These are phyloP conservation scores for Paracyclopina nana DNA, from an alignment of 1,140 invertebrate genomes.

Conservation along the genomic window DNA sequence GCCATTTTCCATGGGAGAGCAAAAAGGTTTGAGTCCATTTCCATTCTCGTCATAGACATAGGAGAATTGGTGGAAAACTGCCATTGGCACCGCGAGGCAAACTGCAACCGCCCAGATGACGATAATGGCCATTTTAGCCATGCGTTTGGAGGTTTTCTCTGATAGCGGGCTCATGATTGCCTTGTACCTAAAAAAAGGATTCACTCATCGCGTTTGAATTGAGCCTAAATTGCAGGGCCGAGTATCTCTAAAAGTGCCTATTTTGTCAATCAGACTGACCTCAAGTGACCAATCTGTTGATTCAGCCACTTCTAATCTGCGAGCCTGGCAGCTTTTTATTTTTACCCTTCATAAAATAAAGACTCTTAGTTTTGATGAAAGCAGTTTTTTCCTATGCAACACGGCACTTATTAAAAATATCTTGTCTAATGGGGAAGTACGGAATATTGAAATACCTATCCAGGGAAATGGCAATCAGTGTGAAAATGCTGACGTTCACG, in stretches of 20 bases:
- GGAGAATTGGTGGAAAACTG: not conserved
- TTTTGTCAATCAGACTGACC: too few relatives aligned
- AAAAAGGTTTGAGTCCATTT: constrained; percentile 9
- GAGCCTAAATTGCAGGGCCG: too few relatives aligned
- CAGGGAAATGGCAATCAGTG: constrained; percentile 52
- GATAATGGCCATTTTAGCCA: constrained; percentile 43
- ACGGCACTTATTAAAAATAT: too few relatives aligned
- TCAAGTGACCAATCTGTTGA: too few relatives aligned
- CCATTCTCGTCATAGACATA: constrained; percentile 3
- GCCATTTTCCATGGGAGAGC: not conserved
- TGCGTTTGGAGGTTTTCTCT: constrained; percentile 42
- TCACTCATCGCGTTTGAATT: too few relatives aligned
- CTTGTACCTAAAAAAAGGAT: constrained; percentile 30
- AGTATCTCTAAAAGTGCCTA: too few relatives aligned
- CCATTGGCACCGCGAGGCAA: constrained; percentile 37
- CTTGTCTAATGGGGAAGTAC: too few relatives aligned
- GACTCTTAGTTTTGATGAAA: too few relatives aligned
- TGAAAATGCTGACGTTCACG: constrained; percentile 60
- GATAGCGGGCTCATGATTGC: constrained; percentile 53
- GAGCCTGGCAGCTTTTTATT: too few relatives aligned
- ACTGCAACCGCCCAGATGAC: constrained; percentile 42
- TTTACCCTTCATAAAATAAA: too few relatives aligned
- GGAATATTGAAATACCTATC: constrained; percentile 34
- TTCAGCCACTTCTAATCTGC: too few relatives aligned
- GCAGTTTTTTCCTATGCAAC: too few relatives aligned